Conservation (phyloP, 2,888 invertebrate species). For the Tribolium freemani region DNA sequence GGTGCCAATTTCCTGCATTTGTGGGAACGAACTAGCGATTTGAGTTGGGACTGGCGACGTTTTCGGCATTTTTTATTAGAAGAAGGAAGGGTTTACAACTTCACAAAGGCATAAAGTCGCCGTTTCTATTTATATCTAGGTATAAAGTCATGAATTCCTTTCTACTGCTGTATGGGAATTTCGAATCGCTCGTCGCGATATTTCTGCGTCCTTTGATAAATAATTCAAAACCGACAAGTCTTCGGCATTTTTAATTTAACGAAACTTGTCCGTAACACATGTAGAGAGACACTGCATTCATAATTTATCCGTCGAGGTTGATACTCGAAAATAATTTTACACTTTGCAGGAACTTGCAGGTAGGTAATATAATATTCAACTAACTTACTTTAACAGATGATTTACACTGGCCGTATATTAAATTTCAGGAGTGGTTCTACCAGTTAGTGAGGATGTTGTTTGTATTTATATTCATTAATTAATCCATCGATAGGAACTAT, state of each 20-base stretch:
- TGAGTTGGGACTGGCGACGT: too few species aligned
- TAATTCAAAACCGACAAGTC: conserved; percentile 26
- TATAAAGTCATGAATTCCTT: too few species aligned
- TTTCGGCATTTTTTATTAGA: conserved; percentile 1
- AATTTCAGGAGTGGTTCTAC: conserved; percentile 53
- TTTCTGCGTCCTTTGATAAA: conserved; percentile 18
- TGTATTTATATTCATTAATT: conserved; percentile 38
- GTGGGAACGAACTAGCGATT: not conserved
- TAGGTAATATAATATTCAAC: conserved; percentile 47
- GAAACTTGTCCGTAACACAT: conserved; percentile 19
- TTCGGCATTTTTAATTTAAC: conserved; percentile 11
- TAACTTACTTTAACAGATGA: conserved; percentile 53
- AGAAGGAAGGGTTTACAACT: conserved; percentile 3
- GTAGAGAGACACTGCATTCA: conserved; percentile 21
- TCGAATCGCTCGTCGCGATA: not conserved
- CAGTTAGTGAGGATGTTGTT: conserved; percentile 44
- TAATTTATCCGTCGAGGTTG: conserved; percentile 14
- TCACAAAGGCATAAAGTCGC: conserved; percentile 13
- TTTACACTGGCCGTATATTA: conserved; percentile 52
- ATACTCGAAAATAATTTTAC: conserved; percentile 26
- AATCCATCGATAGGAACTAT: conserved; percentile 9
- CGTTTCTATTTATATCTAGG: not conserved
- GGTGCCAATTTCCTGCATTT: conserved; percentile 45
- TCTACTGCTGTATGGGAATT: not conserved
- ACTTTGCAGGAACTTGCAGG: conserved; percentile 27